A percentile compares a stretch with the other conserved stretches of the same genome.
phyloP scores from a whole-genome alignment of 2,797 vertebrate genomes.

The Molossus alvarezi region DNA sequence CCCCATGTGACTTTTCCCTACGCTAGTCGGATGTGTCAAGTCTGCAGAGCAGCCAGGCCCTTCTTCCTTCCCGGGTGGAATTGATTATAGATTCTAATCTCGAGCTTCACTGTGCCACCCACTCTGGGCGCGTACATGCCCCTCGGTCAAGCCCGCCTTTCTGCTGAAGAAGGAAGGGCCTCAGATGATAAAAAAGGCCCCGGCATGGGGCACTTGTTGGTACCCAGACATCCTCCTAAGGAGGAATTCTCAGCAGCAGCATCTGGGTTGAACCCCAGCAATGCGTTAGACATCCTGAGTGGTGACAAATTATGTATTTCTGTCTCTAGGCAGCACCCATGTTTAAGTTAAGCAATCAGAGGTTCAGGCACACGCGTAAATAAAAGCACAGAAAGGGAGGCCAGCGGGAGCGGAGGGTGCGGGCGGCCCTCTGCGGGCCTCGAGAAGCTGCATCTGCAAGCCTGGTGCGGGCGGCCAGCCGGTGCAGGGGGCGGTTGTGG shows the following conservation, averaged over 20 bases:
- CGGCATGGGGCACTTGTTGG: neutral
- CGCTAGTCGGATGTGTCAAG: no score
- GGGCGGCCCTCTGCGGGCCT: neutral
- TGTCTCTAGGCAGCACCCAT: neutral
- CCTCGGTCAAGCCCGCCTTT: neutral
- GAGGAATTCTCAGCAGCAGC: neutral
- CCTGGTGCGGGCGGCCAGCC: neutral
- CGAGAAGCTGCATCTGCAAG: neutral
- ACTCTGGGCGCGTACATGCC: rapidly evolving
- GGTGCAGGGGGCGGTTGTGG: neutral
- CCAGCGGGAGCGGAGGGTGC: neutral
- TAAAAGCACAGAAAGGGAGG: neutral
- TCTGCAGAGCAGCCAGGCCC: neutral
- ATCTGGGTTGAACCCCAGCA: neutral
- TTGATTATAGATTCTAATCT: neutral
- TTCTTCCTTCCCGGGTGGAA: neutral
- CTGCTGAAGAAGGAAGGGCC: neutral
- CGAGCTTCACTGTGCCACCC: rapidly evolving
- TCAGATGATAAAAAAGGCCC: neutral
- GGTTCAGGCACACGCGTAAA: neutral
- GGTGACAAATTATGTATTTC: neutral
- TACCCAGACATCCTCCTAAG: rapidly evolving
- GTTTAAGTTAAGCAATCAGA: neutral
- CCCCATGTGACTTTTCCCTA: rapidly evolving
- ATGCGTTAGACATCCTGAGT: neutral